Evolutionary conservation across 2,113 vertebrate genomes (phyloP).

Genomic region (Cyanistes caeruleus): DNA sequence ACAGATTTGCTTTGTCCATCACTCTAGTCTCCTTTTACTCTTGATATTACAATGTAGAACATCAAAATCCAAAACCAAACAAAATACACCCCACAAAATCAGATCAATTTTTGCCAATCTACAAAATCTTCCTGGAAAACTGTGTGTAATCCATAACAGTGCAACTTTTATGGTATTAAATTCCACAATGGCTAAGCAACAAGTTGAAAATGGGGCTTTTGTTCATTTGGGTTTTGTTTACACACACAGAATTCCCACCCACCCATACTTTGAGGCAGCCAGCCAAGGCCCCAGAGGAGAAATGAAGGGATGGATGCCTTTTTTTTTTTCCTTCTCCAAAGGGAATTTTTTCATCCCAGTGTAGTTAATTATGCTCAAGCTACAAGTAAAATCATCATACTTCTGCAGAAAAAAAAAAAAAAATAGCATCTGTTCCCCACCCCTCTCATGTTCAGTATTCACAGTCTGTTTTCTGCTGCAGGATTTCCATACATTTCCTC

Average conservation of each 20-base stretch:
- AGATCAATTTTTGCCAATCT: neutral
- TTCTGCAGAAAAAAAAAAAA: neutral
- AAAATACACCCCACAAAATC: neutral
- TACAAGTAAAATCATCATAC: neutral
- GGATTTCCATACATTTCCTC: neutral
- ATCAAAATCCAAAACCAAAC: neutral
- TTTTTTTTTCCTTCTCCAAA: neutral
- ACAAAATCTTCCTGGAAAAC: neutral
- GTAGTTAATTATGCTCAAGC: neutral
- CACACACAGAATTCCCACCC: neutral
- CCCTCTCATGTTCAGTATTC: neutral
- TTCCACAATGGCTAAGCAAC: neutral
- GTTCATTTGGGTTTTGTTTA: neutral
- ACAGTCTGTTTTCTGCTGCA: neutral
- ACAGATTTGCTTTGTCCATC: neutral
- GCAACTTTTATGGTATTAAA: neutral
- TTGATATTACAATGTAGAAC: neutral
- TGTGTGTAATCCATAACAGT: neutral
- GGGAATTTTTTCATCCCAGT: neutral
- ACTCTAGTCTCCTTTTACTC: neutral
- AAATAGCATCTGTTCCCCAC: neutral
- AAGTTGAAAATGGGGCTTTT: neutral
- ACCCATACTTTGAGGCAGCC: neutral
- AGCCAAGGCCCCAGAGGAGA: neutral
- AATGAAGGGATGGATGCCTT: neutral